Evolutionary conservation across 2,888 invertebrate species (phyloP), one percentile per base, ranked within the genome.

Genomic region (Salticus scenicus): DNA sequence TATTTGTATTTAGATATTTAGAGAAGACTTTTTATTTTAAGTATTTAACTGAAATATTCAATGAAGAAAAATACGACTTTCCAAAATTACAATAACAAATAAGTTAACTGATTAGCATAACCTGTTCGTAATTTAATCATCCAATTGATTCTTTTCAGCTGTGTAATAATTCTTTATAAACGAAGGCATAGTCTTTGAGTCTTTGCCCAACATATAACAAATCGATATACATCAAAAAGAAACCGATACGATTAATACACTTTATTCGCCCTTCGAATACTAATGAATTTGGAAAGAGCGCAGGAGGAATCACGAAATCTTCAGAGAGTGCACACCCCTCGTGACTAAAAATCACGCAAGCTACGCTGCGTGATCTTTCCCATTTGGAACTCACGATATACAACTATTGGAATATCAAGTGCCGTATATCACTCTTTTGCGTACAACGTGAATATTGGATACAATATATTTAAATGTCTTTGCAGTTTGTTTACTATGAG

Each of bases 301-400:
- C 14, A 20, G 31, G 1, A 66, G 30, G 30, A 31, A 66, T 66
- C 66, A 66, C 66, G n/a, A 24, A 57, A 17, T n/a, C 47, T 47
- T n/a, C 47, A 47, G 17, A n/a, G 17, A 1, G 7, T 24, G 24
- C 57, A 47, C 47, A 47, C 12, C 47, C n/a, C 12, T 47, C 30
- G 67, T 67, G 67, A 67, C 67, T n/a, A 33, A 37, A 67, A 37
- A 33, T 67, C 67, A 67, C 67, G 67, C 67, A 67, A 67, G 24
- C 31, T 10, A 4, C 64, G 31, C 57, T 67, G 41, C 71, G 78
- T 79, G 78, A 79, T 30, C 41, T 0, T 20, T 17, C 17, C 31
- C 78, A 72, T 79, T 79, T 79, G 42, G 42, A n/a, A 10, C 41
- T 12, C 78, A 72, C 37, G 78, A 71, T 17, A n/a, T n/a, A 72